Conservation (phyloP, 1,140 invertebrate genomes). For the Brevipalpus yothersi region DNA sequence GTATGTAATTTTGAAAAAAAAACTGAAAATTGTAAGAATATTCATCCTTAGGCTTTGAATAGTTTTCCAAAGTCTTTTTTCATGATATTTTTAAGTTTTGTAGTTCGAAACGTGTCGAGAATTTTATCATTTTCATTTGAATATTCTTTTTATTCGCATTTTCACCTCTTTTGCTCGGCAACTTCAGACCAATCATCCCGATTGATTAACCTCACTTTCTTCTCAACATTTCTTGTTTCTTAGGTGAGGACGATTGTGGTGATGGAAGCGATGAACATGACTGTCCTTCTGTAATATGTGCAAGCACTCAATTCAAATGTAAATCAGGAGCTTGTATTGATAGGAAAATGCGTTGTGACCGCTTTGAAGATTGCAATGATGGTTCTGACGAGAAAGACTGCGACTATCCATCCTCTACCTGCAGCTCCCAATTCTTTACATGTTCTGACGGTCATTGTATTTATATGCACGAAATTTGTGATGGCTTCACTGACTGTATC, state of each 20-base stretch:
- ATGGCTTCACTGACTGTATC: slow-evolving; percentile 20
- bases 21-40: too few relatives aligned
- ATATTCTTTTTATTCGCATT: too few relatives aligned
- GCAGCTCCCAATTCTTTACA: slow-evolving; percentile 30
- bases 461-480: slow-evolving; percentile 7
- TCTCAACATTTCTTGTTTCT: not conserved
- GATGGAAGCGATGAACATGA: slow-evolving; percentile 18
- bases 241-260: slow-evolving; percentile 34
- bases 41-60: too few relatives aligned
- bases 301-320: slow-evolving; percentile 38
- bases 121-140: too few relatives aligned
- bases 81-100: too few relatives aligned
- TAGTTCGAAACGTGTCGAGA: too few relatives aligned
- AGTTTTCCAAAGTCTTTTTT: too few relatives aligned
- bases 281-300: slow-evolving; percentile 21
- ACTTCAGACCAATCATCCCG: too few relatives aligned
- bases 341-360: slow-evolving; percentile 19
- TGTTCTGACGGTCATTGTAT: slow-evolving; percentile 48
- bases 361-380: slow-evolving; percentile 12
- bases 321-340: not conserved
- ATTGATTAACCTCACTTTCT: too few relatives aligned
- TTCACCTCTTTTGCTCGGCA: too few relatives aligned
- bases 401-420: not conserved
- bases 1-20: too few relatives aligned
- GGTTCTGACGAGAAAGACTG: slow-evolving; percentile 5